These are phyloP conservation scores for Pseudotriccus pelzelni DNA, from an alignment of 2,797 vertebrate species.

Conservation along the genomic window DNA sequence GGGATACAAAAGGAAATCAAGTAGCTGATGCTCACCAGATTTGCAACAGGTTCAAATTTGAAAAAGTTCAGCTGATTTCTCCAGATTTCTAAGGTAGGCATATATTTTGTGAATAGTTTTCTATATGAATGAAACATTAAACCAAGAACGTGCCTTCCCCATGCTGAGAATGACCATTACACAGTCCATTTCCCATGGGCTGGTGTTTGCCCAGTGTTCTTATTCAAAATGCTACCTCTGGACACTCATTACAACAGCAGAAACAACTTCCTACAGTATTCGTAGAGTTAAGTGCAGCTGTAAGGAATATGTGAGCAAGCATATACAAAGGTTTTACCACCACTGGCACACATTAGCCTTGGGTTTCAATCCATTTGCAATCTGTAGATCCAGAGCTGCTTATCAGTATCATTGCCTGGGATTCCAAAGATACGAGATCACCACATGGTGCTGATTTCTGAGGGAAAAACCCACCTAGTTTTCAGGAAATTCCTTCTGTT, in stretches of 20 bases:
- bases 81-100: background rate
- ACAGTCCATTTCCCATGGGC: background rate
- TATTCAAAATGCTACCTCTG: background rate
- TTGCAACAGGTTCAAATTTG: background rate
- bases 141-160: accelerated
- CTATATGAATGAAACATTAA: background rate
- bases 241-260: background rate
- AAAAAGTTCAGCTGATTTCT: background rate
- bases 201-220: background rate
- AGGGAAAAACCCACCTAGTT: background rate
- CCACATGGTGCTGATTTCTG: background rate
- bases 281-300: background rate
- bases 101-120: background rate
- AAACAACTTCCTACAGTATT: background rate
- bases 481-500: background rate
- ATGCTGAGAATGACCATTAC: background rate
- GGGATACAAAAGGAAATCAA: background rate
- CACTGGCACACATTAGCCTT: background rate
- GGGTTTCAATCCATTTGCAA: background rate
- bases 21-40: background rate
- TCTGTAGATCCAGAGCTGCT: background rate
- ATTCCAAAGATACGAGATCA: background rate
- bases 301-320: background rate
- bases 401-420: background rate
- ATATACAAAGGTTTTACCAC: background rate